phyloP scores from a whole-genome alignment of 2,113 vertebrate genomes.

The Brienomyrus longianalis region DNA sequence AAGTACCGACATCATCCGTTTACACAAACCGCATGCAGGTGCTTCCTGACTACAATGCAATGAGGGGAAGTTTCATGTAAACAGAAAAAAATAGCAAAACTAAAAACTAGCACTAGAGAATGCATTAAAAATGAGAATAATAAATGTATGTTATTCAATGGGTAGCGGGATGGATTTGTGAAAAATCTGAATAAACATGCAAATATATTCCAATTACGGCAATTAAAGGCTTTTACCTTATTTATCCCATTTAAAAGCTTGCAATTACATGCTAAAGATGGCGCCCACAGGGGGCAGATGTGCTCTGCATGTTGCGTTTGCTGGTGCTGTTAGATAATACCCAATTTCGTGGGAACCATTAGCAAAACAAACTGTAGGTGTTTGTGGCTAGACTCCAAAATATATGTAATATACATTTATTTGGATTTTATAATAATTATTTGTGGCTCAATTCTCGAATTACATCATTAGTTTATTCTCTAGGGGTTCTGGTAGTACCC shows the following conservation, averaged over 20 bases:
- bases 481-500: neutral
- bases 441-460: neutral
- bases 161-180: neutral
- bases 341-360: neutral
- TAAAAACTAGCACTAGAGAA: neutral
- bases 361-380: neutral
- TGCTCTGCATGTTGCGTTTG: neutral
- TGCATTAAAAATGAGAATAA: neutral
- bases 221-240: constrained; percentile 12
- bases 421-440: neutral
- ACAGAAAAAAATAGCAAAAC: neutral
- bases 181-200: neutral
- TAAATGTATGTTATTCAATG: neutral
- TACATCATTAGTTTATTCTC: neutral
- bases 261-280: neutral
- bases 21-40: neutral
- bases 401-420: neutral
- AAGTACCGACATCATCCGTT: neutral
- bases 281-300: neutral
- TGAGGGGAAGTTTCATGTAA: neutral
- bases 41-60: neutral
- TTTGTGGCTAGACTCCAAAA: neutral
- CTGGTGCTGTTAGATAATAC: neutral
- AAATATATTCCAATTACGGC: neutral
- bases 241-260: constrained; percentile 5